These are phyloP conservation scores for Actinia equina DNA, from an alignment of 64 coral and sea anemone species.

Conservation along the genomic window DNA sequence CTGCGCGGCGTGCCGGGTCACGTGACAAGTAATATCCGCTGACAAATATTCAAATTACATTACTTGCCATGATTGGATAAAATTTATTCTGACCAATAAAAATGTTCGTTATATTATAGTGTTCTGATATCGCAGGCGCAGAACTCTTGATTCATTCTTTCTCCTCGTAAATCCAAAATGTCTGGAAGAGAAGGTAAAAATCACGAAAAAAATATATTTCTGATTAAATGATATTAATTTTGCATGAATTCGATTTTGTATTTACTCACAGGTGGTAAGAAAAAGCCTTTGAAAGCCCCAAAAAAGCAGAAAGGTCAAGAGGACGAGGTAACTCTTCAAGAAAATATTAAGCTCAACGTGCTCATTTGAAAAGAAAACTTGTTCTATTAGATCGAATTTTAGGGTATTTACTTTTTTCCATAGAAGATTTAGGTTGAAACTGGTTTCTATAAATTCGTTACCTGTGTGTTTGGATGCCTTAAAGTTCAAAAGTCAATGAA, in stretches of 20 bases:
- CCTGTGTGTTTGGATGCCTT: too few relatives aligned
- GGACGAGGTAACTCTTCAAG: too few relatives aligned
- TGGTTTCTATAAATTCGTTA: too few relatives aligned
- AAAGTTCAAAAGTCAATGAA: too few relatives aligned
- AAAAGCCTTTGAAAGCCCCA: slow-evolving; percentile 88
- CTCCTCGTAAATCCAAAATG: slow-evolving; percentile 39
- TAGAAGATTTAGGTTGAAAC: too few relatives aligned
- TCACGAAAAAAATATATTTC: not conserved
- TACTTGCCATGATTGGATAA: slow-evolving; percentile 33
- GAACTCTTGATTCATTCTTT: not conserved
- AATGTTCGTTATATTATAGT: not conserved
- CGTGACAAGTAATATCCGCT: slow-evolving; percentile 48
- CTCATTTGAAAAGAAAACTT: too few relatives aligned
- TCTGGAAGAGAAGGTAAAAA: slow-evolving; percentile 94
- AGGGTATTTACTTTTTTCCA: too few relatives aligned
- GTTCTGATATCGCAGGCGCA: slow-evolving; percentile 7
- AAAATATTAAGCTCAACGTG: too few relatives aligned
- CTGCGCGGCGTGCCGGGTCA: slow-evolving; percentile 24
- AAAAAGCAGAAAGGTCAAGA: slow-evolving; percentile 76
- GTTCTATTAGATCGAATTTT: too few relatives aligned
- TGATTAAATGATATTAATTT: not conserved
- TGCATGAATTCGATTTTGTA: not conserved
- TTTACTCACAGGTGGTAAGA: slow-evolving; percentile 77
- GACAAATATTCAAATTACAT: slow-evolving; percentile 11
- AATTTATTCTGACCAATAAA: slow-evolving; percentile 33